A percentile compares a stretch with the other conserved stretches of the same genome.
Conservation (phyloP, 2,113 vertebrate species). For the Herpailurus yagouaroundi region DNA sequence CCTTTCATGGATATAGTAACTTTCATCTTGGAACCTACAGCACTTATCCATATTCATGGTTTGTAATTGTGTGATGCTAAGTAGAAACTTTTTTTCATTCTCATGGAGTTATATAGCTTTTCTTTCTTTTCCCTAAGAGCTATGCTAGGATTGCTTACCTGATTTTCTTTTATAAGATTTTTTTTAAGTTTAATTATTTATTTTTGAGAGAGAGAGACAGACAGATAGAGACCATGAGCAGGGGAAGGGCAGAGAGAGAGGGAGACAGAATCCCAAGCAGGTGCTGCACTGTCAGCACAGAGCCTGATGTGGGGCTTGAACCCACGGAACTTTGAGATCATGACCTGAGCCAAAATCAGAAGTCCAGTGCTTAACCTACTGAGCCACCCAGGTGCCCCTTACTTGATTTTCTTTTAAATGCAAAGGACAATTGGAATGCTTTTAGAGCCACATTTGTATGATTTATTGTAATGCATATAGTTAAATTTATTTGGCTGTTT, state of each 20-base stretch:
- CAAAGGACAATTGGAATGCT: not conserved
- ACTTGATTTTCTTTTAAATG: slow-evolving; percentile 25
- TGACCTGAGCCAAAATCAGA: too few species aligned
- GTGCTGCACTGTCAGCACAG: too few species aligned
- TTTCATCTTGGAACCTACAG: slow-evolving; percentile 6
- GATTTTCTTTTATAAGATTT: not conserved
- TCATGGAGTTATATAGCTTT: not conserved
- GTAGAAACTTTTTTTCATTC: not conserved
- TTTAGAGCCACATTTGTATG: not conserved
- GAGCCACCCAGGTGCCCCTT: too few species aligned
- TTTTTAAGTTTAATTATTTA: too few species aligned
- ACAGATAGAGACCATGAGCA: too few species aligned
- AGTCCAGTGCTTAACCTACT: too few species aligned
- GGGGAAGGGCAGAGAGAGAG: too few species aligned
- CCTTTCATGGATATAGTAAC: not conserved
- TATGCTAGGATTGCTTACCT: slow-evolving; percentile 21
- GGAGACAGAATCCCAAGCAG: too few species aligned
- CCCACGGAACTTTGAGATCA: too few species aligned
- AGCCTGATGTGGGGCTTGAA: too few species aligned
- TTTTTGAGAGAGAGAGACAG: too few species aligned
- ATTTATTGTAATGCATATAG: not conserved
- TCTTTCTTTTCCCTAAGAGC: not conserved
- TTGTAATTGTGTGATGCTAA: slow-evolving; percentile 1
- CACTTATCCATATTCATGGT: not conserved
- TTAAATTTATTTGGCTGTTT: slow-evolving; percentile 14